Evolutionary conservation across 2,113 vertebrate species (phyloP), one percentile per base, ranked within the genome.

Genomic region (Sorex araneus): DNA sequence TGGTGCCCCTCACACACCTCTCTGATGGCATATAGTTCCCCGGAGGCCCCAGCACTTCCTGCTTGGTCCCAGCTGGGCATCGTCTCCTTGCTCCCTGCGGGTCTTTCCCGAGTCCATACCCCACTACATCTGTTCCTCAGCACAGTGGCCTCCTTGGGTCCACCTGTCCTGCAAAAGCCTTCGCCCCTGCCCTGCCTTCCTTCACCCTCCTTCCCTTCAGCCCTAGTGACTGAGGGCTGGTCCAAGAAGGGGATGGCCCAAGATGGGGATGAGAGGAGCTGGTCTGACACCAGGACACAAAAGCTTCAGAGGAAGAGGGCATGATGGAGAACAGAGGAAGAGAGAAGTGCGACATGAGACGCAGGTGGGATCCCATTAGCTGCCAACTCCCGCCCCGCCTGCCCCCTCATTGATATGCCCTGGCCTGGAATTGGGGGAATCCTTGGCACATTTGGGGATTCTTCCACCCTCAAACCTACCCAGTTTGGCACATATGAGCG

Each of bases 401-500:
- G 50, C 23, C 50, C 67, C 82, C 63, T 64, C 8, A 1, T 34
- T n/a, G 19, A 54, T 47, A 60, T 81, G 66, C 40, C 81, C 77
- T 25, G 43, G 83, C 32, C 89, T 74, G 90, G 92, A 93, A 84
- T 77, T 75, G 45, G 23, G 92, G 57, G 64, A 67, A 78, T 85
- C 73, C 94, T 89, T 93, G 91, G 87, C 90, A 94, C 89, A 69
- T 83, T 83, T 69, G 18, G 50, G 77, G 30, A 70, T 30, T 87
- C 85, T 84, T 45, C 11, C 18, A 3, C 66, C 11, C 32, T 47
- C 67, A 92, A 80, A 86, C 75, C 47, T 64, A 83, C 40, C 75
- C 70, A 81, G 81, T 95, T 96, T 97, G 95, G 95, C 94, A 95
- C 79, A 0, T 79, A 89, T 93, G 93, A 96, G 76, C 79, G 64